phyloP scores from a whole-genome alignment of 2,888 invertebrate genomes.

The Spialia ferax region DNA sequence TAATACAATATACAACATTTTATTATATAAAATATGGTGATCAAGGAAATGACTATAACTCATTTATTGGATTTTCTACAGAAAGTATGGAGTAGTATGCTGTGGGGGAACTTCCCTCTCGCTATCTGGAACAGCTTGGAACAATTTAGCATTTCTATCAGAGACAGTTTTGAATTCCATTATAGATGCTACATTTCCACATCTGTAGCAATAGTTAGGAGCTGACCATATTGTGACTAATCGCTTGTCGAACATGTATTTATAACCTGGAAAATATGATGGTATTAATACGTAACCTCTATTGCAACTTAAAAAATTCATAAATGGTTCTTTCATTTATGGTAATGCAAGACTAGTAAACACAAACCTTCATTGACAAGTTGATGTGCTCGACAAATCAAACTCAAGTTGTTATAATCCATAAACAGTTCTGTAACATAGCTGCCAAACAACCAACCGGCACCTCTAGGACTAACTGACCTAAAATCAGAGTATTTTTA shows the following conservation, averaged over 20 bases:
- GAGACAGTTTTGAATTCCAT: slow-evolving; percentile 94
- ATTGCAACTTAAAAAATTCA: neutral
- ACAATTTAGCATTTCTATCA: slow-evolving; percentile 93
- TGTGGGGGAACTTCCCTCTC: slow-evolving; percentile 97
- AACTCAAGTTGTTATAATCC: slow-evolving; percentile 95
- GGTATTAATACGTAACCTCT: no score
- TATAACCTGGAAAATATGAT: slow-evolving; percentile 91
- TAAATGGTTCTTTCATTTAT: neutral
- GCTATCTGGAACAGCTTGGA: slow-evolving; percentile 98
- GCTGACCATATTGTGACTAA: slow-evolving; percentile 99
- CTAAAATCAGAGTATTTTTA: slow-evolving; percentile 64
- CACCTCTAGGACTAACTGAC: slow-evolving; percentile 97
- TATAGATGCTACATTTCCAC: slow-evolving; percentile 99
- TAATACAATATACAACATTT: slow-evolving; percentile 68
- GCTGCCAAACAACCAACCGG: slow-evolving; percentile 98
- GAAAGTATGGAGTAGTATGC: slow-evolving; percentile 98
- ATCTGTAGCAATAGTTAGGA: slow-evolving; percentile 99
- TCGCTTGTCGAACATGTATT: slow-evolving; percentile 99
- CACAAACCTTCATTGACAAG: slow-evolving; percentile 97
- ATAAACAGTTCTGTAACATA: slow-evolving; percentile 98
- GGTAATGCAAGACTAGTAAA: neutral
- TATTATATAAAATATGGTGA: slow-evolving; percentile 47
- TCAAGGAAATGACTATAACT: slow-evolving; percentile 39
- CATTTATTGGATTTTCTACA: slow-evolving; percentile 84
- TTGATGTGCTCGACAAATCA: slow-evolving; percentile 99